Conservation (phyloP, 2,113 vertebrate genomes). For the Gadus macrocephalus region DNA sequence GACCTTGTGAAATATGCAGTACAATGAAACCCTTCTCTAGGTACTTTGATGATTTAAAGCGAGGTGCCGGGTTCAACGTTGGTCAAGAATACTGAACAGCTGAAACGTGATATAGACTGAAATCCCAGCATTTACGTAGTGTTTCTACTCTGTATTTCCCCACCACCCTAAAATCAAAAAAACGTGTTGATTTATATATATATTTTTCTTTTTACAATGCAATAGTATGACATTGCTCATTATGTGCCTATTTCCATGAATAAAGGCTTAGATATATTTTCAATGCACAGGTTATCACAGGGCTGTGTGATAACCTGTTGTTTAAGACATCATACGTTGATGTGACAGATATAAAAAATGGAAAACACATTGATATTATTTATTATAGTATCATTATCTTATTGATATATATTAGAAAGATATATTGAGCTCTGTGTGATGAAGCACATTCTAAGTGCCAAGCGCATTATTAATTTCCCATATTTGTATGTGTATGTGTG, state of each 20-base stretch:
- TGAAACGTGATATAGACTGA: neutral
- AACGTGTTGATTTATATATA: neutral
- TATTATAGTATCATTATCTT: too few species aligned
- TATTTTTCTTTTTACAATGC: neutral
- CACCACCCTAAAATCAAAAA: neutral
- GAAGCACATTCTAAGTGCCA: too few species aligned
- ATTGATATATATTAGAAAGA: too few species aligned
- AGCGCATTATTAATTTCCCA: too few species aligned
- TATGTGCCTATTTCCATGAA: neutral
- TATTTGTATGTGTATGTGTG: too few species aligned
- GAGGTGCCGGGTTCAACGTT: slow-evolving; percentile 29
- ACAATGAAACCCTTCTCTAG: slow-evolving; percentile 21
- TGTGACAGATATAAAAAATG: too few species aligned
- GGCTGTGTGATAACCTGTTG: too few species aligned
- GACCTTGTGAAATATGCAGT: slow-evolving; percentile 40
- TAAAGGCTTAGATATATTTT: neutral
- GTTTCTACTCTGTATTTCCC: slow-evolving; percentile 17
- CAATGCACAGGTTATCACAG: too few species aligned
- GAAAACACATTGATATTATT: too few species aligned
- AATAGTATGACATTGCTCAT: neutral
- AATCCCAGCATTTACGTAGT: neutral
- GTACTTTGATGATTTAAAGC: slow-evolving; percentile 27
- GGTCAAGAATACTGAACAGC: slow-evolving; percentile 25
- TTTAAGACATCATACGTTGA: too few species aligned
- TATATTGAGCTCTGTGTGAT: too few species aligned